Evolutionary conservation across 1,140 invertebrate genomes (phyloP), one percentile per base, ranked within the genome.

Genomic region (Chironomus tepperi): DNA sequence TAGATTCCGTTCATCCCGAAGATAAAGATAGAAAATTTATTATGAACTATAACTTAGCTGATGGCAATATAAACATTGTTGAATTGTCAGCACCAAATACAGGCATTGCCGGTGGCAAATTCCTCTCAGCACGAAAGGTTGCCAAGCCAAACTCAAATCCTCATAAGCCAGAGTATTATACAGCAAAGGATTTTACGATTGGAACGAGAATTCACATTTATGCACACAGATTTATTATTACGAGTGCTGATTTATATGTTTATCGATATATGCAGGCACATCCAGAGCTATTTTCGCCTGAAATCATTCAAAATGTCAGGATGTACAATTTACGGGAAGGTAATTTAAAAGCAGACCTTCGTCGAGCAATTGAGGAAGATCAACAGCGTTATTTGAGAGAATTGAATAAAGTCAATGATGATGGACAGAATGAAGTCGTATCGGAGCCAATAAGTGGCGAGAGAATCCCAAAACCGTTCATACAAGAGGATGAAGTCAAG

Each of bases 201-300:
- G 90, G 89, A 15, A 86, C 86, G 0, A 84, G 85, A 74, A 84
- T 91, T 6, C 85, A 86, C 8, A 82, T 90, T 1, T 89, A 88
- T 79, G 86, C 86, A 77, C 88, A 89, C 79, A 84, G 86, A 15
- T 91, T 92, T 79, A 83, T 86, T 64, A 88, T 91, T 57, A 87
- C 84, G 15, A 89, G 88, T 0, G 88, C 88, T 24, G 90, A 91
- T 80, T 79, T 90, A 9, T 89, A 85, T 77, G 89, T 90, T 1
- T 90, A 89, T 78, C 83, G 87, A 12, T 91, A 90, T 77, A 88
- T 91, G 83, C 83, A 86, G 77, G 85, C 85, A n/a, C 90, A 91
- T 79, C 83, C 85, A 1, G 85, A 89, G 1, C 90, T 90, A 79
- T 91, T 91, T 80, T 83, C 85, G 7, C 84, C 83, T 19, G 84